A percentile compares a stretch with the other conserved stretches of the same genome.
These are phyloP conservation scores for Tautogolabrus adspersus DNA, from an alignment of 2,113 vertebrate genomes.

Conservation along the genomic window DNA sequence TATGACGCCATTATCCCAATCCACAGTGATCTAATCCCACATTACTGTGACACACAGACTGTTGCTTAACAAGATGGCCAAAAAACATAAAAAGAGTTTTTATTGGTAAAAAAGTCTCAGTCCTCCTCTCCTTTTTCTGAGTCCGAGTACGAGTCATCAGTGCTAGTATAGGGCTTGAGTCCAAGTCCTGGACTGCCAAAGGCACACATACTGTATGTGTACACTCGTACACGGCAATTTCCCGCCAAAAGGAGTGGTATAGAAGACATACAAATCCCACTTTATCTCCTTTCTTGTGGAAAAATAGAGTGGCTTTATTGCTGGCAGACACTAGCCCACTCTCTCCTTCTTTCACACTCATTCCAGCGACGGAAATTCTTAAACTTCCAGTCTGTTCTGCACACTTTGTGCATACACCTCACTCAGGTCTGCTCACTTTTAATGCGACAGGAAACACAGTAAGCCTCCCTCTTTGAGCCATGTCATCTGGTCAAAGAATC, in stretches of 20 bases:
- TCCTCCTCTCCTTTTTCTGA: too few relatives aligned
- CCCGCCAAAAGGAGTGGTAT: conserved; percentile 65
- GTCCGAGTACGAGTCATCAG: too few relatives aligned
- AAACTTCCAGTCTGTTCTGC: conserved; percentile 69
- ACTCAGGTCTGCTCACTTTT: conserved; percentile 54
- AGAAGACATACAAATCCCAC: conserved; percentile 62
- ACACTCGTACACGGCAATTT: conserved; percentile 32
- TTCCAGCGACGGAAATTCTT: conserved; percentile 71
- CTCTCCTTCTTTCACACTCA: conserved; percentile 42
- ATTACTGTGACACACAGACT: too few relatives aligned
- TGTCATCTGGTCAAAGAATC: conserved; percentile 60
- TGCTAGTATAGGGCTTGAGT: too few relatives aligned
- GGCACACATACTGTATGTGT: neutral
- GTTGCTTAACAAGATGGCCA: too few relatives aligned
- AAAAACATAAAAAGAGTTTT: too few relatives aligned
- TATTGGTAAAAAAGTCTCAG: too few relatives aligned
- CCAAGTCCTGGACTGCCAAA: too few relatives aligned
- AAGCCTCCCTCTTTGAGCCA: conserved; percentile 58
- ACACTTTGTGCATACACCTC: conserved; percentile 59
- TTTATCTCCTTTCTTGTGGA: conserved; percentile 75
- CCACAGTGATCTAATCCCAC: too few relatives aligned
- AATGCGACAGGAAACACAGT: conserved; percentile 69
- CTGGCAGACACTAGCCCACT: conserved; percentile 61
- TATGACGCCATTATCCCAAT: too few relatives aligned
- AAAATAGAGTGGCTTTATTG: conserved; percentile 64